These are phyloP conservation scores for Drosophila ambigua DNA, from an alignment of 1,140 invertebrate genomes.

Conservation along the genomic window DNA sequence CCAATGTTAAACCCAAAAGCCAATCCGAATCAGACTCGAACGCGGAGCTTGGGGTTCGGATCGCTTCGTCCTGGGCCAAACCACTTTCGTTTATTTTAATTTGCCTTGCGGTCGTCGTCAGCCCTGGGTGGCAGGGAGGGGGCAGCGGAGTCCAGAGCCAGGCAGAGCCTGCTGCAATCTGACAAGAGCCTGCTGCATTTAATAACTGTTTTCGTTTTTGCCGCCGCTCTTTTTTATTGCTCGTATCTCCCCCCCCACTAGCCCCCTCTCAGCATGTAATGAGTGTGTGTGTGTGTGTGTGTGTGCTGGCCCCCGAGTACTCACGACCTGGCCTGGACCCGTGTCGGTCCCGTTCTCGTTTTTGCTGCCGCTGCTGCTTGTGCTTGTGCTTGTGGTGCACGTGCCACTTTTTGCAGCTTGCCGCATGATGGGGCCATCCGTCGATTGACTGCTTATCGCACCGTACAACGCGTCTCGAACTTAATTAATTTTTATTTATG, in stretches of 20 bases:
- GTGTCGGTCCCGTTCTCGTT: constrained; percentile 30
- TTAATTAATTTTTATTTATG: constrained; percentile 81
- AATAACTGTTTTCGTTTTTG: constrained; percentile 82
- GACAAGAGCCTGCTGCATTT: constrained; percentile 77
- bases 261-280: constrained; percentile 12
- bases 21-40: constrained; percentile 16
- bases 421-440: constrained; percentile 50
- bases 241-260: constrained; percentile 17
- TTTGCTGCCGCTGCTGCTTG: neutral
- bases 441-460: constrained; percentile 53
- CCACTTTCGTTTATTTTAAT: constrained; percentile 83
- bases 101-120: constrained; percentile 63
- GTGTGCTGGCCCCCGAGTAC: constrained; percentile 49
- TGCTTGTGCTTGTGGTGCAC: constrained; percentile 45
- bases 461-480: constrained; percentile 62
- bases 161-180: constrained; percentile 76
- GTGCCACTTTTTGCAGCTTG: constrained; percentile 78
- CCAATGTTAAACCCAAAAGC: constrained; percentile 17
- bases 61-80: constrained; percentile 64
- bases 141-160: constrained; percentile 19
- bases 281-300: neutral
- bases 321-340: constrained; percentile 54
- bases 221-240: constrained; percentile 40
- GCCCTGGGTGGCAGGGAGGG: constrained; percentile 2
- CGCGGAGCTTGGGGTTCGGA: constrained; percentile 4